A percentile compares a stretch with the other conserved stretches of the same genome.
phyloP scores from a whole-genome alignment of 2,797 vertebrate species.

The Ibycter americanus region DNA sequence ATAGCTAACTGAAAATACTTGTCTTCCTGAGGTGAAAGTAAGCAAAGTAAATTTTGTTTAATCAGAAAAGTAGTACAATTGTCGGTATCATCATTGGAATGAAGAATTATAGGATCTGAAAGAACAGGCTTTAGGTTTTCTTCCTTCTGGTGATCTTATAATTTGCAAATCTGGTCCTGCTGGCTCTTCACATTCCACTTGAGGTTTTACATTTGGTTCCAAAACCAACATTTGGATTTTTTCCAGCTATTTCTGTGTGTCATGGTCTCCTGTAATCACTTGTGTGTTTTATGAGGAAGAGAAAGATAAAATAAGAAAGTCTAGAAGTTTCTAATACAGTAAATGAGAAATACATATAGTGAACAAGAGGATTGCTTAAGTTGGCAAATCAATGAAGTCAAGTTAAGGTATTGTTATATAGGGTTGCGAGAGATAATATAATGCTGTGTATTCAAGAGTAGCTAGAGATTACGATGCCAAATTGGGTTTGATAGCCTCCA shows the following conservation, averaged over 20 bases:
- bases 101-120: slow-evolving; percentile 2
- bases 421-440: not conserved
- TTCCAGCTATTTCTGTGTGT: not conserved
- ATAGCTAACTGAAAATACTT: not conserved
- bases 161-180: not conserved
- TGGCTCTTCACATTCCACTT: not conserved
- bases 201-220: not conserved
- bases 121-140: not conserved
- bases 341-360: not conserved
- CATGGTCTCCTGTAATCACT: not conserved
- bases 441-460: slow-evolving; percentile 40
- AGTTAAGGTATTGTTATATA: slow-evolving; percentile 3
- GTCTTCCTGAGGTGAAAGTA: not conserved
- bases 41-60: not conserved
- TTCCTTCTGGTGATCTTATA: not conserved
- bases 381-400: slow-evolving; percentile 5
- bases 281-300: not conserved
- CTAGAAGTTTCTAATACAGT: not conserved
- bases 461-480: slow-evolving; percentile 38
- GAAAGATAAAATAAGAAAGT: not conserved
- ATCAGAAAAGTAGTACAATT: not conserved
- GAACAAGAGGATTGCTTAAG: slow-evolving; percentile 9
- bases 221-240: not conserved
- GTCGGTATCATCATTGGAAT: not conserved
- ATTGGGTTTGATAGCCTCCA: slow-evolving; percentile 10